A percentile compares a stretch with the other conserved stretches of the same genome.
phyloP scores from a whole-genome alignment of 2,113 vertebrate species.

The Gallinago media region DNA sequence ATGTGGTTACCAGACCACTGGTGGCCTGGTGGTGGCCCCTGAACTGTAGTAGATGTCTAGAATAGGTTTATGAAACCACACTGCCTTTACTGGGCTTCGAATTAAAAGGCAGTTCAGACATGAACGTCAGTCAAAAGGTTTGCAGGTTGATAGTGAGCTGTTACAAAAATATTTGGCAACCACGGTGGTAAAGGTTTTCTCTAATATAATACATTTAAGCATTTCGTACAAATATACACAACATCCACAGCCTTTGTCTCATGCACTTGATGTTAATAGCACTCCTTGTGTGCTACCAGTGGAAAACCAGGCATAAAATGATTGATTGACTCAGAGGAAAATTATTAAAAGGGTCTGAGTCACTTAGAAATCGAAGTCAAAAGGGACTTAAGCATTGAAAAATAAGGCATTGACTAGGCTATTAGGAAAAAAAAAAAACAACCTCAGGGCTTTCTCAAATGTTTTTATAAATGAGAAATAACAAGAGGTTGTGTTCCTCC shows the following conservation, averaged over 20 bases:
- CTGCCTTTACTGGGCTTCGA: not conserved
- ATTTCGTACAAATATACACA: not conserved
- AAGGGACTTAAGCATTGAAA: not conserved
- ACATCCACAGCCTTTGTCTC: not conserved
- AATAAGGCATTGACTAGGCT: not conserved
- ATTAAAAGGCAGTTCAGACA: not conserved
- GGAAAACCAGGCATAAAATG: not conserved
- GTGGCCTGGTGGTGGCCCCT: not conserved
- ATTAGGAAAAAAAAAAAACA: not conserved
- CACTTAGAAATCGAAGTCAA: not conserved
- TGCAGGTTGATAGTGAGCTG: not conserved
- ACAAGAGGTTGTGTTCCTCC: not conserved
- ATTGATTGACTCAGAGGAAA: not conserved
- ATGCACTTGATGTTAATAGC: not conserved
- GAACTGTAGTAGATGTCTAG: not conserved
- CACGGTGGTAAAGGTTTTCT: not conserved
- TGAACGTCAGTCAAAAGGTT: rapidly evolving
- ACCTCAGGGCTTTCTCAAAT: not conserved
- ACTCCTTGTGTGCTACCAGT: not conserved
- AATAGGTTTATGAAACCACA: not conserved
- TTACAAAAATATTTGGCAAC: not conserved
- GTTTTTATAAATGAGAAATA: not conserved
- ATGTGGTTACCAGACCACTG: not conserved
- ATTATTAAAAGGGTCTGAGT: not conserved
- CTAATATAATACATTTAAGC: not conserved